Conservation (phyloP, 2,113 vertebrate genomes). For the Coturnix japonica region DNA sequence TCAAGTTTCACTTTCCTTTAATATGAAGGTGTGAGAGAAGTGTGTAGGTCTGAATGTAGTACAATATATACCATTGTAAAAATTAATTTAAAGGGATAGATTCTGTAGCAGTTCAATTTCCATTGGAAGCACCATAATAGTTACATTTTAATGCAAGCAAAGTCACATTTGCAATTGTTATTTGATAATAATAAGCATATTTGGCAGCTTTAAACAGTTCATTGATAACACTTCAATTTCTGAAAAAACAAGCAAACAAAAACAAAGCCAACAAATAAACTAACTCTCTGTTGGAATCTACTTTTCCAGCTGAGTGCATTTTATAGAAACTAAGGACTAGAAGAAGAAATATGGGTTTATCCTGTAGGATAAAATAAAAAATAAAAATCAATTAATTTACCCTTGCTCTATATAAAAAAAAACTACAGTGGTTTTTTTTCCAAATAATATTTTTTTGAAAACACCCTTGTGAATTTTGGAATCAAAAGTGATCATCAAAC, state of each 20-base stretch:
- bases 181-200: neutral
- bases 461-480: neutral
- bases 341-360: neutral
- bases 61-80: neutral
- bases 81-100: neutral
- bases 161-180: neutral
- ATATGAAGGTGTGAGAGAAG: neutral
- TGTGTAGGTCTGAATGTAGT: neutral
- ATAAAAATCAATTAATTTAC: neutral
- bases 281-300: neutral
- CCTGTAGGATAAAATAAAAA: neutral
- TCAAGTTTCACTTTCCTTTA: neutral
- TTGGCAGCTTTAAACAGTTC: neutral
- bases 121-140: neutral
- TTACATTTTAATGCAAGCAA: neutral
- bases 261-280: neutral
- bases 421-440: neutral
- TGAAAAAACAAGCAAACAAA: neutral
- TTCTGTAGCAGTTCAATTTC: neutral
- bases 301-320: neutral
- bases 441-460: neutral
- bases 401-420: neutral
- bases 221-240: neutral
- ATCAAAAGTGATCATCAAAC: neutral
- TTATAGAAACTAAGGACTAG: neutral